Conservation (phyloP, 1,140 invertebrate species). For the Trichogramma pretiosum region DNA sequence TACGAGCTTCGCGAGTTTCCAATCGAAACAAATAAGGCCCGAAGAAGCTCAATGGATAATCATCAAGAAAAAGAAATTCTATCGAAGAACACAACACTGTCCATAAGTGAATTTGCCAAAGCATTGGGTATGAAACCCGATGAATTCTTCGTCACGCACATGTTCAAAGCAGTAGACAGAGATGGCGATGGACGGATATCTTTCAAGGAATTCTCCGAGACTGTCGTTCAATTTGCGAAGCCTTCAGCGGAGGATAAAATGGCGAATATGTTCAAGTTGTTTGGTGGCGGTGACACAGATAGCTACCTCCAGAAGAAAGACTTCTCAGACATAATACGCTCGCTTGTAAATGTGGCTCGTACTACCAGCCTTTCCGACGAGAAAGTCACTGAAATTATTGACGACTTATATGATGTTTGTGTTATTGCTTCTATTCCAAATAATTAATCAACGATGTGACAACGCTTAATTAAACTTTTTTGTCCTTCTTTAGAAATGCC, state of each 20-base stretch:
- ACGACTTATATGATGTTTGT: conserved; percentile 41
- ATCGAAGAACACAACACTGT: conserved; percentile 85
- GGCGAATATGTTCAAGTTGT: conserved; percentile 96
- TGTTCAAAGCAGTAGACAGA: conserved; percentile 98
- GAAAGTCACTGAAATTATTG: conserved; percentile 84
- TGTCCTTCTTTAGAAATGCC: background rate
- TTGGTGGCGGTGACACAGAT: conserved; percentile 96
- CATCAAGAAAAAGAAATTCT: too few relatives aligned
- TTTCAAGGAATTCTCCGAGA: conserved; percentile 96
- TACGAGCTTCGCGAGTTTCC: too few relatives aligned
- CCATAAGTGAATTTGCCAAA: conserved; percentile 92
- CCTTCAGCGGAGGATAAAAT: conserved; percentile 94
- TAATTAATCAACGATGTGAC: too few relatives aligned
- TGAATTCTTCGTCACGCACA: conserved; percentile 95
- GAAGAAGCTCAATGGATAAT: too few relatives aligned
- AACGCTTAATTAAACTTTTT: too few relatives aligned
- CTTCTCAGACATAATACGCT: conserved; percentile 86
- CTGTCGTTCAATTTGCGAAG: conserved; percentile 81
- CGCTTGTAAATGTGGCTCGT: conserved; percentile 88
- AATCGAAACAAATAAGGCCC: too few relatives aligned
- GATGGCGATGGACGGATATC: conserved; percentile 92
- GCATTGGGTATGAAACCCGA: conserved; percentile 94
- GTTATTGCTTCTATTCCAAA: background rate
- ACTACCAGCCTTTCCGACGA: conserved; percentile 83
- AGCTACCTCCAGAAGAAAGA: conserved; percentile 92